Evolutionary conservation across 2,113 vertebrate genomes (phyloP).

Genomic region (Erpornis zantholeuca): DNA sequence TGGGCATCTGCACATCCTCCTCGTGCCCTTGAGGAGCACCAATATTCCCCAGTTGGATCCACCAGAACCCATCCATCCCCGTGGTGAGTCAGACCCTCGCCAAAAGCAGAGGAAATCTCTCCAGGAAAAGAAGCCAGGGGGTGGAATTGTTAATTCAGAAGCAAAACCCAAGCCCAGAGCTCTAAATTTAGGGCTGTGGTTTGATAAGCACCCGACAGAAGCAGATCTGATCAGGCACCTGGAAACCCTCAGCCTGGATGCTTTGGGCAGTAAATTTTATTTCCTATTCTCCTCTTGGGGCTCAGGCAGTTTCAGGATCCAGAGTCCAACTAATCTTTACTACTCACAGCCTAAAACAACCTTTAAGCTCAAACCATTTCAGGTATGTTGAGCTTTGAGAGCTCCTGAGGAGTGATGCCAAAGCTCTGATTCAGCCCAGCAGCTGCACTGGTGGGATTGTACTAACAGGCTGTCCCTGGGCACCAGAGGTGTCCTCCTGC

Average conservation of each 20-base stretch:
- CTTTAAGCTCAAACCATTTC: neutral
- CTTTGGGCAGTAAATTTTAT: neutral
- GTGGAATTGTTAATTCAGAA: neutral
- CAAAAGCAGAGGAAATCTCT: neutral
- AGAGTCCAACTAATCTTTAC: neutral
- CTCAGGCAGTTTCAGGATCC: neutral
- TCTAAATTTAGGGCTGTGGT: neutral
- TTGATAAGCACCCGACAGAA: neutral
- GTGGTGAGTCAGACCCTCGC: neutral
- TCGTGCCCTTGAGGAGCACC: neutral
- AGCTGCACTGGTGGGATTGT: accelerated
- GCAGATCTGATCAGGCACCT: neutral
- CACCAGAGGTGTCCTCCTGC: neutral
- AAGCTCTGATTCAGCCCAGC: neutral
- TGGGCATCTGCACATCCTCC: neutral
- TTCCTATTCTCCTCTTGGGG: neutral
- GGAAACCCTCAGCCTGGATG: neutral
- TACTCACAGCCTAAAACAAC: neutral
- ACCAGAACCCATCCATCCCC: neutral
- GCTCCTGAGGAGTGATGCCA: neutral
- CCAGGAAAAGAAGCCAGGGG: constrained; percentile 42
- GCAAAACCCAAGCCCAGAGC: neutral
- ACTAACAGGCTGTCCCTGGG: neutral
- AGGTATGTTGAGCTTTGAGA: neutral
- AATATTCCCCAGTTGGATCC: neutral